Base-by-base conservation (phyloP, 2,797 vertebrate genomes). In the Varecia variegata region DNA sequence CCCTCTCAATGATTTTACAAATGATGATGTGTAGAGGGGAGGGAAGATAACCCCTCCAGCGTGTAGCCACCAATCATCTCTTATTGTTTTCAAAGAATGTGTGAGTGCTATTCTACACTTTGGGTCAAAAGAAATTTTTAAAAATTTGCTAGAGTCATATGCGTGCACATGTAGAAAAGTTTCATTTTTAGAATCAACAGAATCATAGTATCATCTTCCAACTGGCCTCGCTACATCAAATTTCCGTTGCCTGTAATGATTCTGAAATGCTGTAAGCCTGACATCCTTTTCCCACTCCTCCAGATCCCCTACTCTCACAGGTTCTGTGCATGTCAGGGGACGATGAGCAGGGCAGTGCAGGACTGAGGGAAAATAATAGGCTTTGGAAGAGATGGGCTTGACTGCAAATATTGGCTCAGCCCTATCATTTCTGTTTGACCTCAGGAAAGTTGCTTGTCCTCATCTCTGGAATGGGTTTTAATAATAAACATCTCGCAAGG, bases 11-110 rank as follows among this genome's bases (percentile, higher is more conserved):
- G 95, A 94, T 97, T 97, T 97, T 82, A 93, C 90, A 94, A 90
- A 97, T 97, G 96, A 96, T 82, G 88, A 92, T 90, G 80, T 94
- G 38, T 60, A 70, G 71, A 97, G 54, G 15, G n/a, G 73, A 79
- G 88, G 43, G 79, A 95, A 95, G 90, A 95, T 65, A 97, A 93
- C 40, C 60, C 70, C 71, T 94, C 79, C 88, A 88, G 96, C 90
- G 45, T 97, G 82, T 50, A 70, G 73, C 74, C 96, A 92, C 96
- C 97, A 98, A 98, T 97, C 97, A 97, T 92, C 73, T 90, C 88
- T n/a, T 95, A 97, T 94, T 96, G 90, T 97, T 97, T 97, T 95
- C 93, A 92, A 95, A 97, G 96, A 97, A 96, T 95, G 92, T 85
- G 58, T 84, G 94, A 94, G 54, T 68, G 88, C 93, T 74, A 94